Evolutionary conservation across 2,797 vertebrate species (phyloP).

Genomic region (Ispidina picta): DNA sequence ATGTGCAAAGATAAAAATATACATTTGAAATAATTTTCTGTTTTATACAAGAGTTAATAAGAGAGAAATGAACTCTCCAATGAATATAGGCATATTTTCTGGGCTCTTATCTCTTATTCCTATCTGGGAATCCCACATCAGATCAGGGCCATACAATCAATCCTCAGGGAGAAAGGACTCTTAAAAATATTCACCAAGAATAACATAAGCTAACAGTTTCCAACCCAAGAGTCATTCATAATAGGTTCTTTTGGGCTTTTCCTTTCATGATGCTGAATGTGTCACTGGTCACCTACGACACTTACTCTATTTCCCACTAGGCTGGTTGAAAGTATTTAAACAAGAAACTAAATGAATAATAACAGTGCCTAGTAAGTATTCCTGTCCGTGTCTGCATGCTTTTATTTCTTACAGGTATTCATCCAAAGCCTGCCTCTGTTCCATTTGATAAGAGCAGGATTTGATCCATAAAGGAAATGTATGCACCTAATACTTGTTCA

Average conservation of each 20-base stretch:
- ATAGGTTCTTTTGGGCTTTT: not conserved
- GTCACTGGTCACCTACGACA: not conserved
- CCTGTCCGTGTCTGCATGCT: not conserved
- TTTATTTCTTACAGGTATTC: not conserved
- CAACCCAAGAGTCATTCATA: not conserved
- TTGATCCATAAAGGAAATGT: not conserved
- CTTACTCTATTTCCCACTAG: not conserved
- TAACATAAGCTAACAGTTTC: not conserved
- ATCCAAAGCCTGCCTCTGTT: not conserved
- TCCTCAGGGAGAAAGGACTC: not conserved
- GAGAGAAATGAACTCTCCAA: not conserved
- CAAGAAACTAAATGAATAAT: not conserved
- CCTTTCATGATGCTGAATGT: not conserved
- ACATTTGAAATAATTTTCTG: slow-evolving; percentile 31
- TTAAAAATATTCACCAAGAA: slow-evolving; percentile 3
- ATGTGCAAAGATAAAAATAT: slow-evolving; percentile 36
- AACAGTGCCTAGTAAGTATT: not conserved
- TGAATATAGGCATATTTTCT: not conserved
- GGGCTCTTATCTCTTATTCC: not conserved
- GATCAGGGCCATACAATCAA: not conserved
- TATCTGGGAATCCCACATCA: not conserved
- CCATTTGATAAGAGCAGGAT: not conserved
- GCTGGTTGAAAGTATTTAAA: not conserved
- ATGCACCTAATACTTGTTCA: not conserved
- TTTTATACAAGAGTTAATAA: slow-evolving; percentile 29